Evolutionary conservation across 1,140 invertebrate species (phyloP).

Genomic region (Drosophila sucinea): DNA sequence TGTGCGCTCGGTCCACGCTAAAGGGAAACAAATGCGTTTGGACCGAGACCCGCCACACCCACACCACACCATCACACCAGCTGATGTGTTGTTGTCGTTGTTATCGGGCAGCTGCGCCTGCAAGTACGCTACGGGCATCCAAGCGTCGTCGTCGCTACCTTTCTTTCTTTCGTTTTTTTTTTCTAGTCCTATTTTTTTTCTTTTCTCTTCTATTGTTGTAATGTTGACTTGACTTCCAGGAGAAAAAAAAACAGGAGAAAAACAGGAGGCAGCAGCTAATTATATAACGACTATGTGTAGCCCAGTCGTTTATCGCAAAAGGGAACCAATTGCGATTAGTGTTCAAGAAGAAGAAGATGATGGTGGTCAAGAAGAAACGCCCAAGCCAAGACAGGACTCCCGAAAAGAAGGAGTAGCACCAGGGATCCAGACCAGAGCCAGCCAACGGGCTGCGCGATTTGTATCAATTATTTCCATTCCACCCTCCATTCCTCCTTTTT

Average conservation of each 20-base stretch:
- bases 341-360: conserved; percentile 59
- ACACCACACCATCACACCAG: conserved; percentile 75
- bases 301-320: conserved; percentile 64
- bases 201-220: neutral
- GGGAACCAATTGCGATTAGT: conserved; percentile 74
- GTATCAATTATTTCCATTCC: conserved; percentile 26
- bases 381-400: neutral
- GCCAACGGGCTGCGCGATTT: conserved; percentile 49
- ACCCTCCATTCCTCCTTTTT: conserved; percentile 25
- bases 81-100: conserved; percentile 79
- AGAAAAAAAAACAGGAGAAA: neutral
- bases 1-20: conserved; percentile 80
- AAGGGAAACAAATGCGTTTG: conserved; percentile 79
- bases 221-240: conserved; percentile 3
- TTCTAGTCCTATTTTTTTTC: conserved; percentile 8
- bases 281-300: conserved; percentile 20
- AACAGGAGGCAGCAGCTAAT: conserved; percentile 36
- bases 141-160: conserved; percentile 49
- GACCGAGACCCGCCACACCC: conserved; percentile 78
- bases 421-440: conserved; percentile 20
- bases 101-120: conserved; percentile 75
- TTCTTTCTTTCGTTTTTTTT: conserved; percentile 15
- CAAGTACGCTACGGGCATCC: conserved; percentile 63
- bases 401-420: conserved; percentile 7
- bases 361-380: conserved; percentile 18